phyloP scores from a whole-genome alignment of 2,797 vertebrate genomes.

The Sus cebifrons region DNA sequence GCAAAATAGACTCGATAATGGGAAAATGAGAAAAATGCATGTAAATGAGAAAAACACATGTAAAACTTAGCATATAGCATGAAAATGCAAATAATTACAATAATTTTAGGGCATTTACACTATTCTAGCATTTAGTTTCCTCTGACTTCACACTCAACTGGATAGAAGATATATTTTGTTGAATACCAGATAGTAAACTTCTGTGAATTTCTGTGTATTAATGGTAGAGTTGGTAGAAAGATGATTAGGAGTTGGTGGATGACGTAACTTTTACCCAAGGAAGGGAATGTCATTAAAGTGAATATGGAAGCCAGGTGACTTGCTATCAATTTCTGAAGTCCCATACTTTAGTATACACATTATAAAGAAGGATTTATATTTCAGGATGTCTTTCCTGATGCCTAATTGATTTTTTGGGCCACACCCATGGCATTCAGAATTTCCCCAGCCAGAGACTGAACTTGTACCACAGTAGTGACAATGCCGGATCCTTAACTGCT shows the following conservation, averaged over 20 bases:
- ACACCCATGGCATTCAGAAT: too few species aligned
- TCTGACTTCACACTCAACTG: slow-evolving; percentile 16
- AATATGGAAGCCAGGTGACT: neutral
- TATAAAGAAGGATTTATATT: slow-evolving; percentile 31
- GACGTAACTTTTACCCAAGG: neutral
- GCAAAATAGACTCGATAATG: neutral
- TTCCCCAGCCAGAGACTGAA: too few species aligned
- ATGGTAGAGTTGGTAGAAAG: neutral
- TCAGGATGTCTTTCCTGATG: slow-evolving; percentile 16
- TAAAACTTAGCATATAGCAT: neutral
- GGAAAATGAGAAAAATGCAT: neutral
- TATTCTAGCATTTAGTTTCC: neutral
- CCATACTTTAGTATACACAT: neutral
- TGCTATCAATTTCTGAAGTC: neutral
- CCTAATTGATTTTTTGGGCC: neutral
- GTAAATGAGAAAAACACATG: neutral
- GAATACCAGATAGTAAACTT: neutral
- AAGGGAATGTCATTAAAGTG: neutral
- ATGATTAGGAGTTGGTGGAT: neutral
- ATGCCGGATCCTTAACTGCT: too few species aligned
- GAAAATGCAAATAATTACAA: neutral
- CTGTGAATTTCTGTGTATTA: neutral
- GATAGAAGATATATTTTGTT: neutral
- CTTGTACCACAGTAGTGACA: too few species aligned
- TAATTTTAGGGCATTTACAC: neutral